Percentiles rank a stretch among this genome's conserved stretches.
phyloP scores from a whole-genome alignment of 1,140 invertebrate genomes.

The Ctenoplectra terminalis region DNA sequence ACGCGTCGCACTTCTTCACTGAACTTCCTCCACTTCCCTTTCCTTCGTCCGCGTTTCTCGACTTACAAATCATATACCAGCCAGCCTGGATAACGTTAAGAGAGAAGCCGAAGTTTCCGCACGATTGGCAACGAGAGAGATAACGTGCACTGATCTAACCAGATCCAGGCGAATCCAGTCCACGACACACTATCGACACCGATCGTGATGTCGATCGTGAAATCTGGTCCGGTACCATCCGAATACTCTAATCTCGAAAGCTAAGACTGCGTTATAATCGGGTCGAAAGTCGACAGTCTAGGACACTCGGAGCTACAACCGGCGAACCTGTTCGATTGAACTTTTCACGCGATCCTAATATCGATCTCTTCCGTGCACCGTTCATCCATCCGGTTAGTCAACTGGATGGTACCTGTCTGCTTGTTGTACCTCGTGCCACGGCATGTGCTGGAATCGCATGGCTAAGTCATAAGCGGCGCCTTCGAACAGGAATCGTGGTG shows the following conservation, averaged over 20 bases:
- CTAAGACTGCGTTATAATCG: background rate
- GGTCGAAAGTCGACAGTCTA: background rate
- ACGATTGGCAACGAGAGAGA: background rate
- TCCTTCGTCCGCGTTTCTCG: background rate
- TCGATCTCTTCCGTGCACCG: conserved; percentile 75
- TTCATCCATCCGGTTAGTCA: conserved; percentile 80
- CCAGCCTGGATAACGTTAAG: background rate
- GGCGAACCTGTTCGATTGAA: conserved; percentile 19
- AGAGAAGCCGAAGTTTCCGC: background rate
- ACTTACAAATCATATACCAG: background rate
- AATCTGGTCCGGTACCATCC: background rate
- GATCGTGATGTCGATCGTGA: background rate
- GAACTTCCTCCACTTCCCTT: conserved; percentile 45
- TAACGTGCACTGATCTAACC: conserved; percentile 20
- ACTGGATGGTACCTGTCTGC: conserved; percentile 82
- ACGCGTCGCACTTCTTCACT: conserved; percentile 58
- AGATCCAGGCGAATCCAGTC: background rate
- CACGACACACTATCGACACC: background rate
- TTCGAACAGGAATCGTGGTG: conserved; percentile 63
- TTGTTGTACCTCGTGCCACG: conserved; percentile 74
- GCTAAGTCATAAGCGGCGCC: conserved; percentile 75
- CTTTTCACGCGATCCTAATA: conserved; percentile 44
- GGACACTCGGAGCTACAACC: background rate
- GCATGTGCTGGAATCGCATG: conserved; percentile 79
- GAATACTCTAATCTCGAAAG: background rate